These are phyloP conservation scores for Perccottus glenii DNA, from an alignment of 2,113 vertebrate species.

Conservation along the genomic window DNA sequence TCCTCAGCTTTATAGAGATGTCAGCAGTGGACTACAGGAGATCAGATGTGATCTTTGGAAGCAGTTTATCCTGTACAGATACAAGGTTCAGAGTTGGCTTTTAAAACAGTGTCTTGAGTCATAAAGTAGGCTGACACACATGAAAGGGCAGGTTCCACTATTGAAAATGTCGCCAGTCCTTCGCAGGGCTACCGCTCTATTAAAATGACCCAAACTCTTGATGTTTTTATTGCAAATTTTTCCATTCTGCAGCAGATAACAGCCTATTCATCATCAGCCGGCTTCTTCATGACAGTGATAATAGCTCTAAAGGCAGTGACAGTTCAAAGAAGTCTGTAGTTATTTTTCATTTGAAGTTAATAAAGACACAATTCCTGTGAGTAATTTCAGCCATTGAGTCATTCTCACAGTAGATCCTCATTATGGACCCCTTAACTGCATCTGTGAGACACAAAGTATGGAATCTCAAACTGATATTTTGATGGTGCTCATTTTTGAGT, in stretches of 20 bases:
- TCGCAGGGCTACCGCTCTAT: constrained; percentile 8
- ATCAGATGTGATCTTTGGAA: constrained; percentile 39
- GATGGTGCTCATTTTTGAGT: too few species aligned
- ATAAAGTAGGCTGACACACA: constrained; percentile 8
- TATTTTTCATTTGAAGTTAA: constrained; percentile 42
- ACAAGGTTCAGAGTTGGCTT: constrained; percentile 57
- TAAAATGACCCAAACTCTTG: constrained; percentile 19
- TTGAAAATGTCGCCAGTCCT: constrained; percentile 13
- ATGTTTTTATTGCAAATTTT: constrained; percentile 19
- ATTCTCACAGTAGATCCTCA: constrained; percentile 26
- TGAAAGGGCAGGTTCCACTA: background rate
- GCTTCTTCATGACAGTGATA: constrained; percentile 26
- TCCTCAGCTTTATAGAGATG: constrained; percentile 61
- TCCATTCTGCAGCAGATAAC: constrained; percentile 28
- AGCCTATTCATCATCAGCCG: constrained; percentile 29
- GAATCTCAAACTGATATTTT: too few species aligned
- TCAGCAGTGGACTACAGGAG: constrained; percentile 42
- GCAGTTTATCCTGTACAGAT: constrained; percentile 56
- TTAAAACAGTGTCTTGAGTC: constrained; percentile 7
- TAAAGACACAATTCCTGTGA: constrained; percentile 46
- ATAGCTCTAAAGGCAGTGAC: constrained; percentile 23
- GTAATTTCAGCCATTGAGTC: constrained; percentile 38
- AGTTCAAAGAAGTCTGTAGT: constrained; percentile 8
- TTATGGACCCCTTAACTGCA: constrained; percentile 40
- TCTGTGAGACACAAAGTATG: constrained; percentile 10